Base-by-base conservation (phyloP, 1,140 invertebrate species). In the Magallana gigas region DNA sequence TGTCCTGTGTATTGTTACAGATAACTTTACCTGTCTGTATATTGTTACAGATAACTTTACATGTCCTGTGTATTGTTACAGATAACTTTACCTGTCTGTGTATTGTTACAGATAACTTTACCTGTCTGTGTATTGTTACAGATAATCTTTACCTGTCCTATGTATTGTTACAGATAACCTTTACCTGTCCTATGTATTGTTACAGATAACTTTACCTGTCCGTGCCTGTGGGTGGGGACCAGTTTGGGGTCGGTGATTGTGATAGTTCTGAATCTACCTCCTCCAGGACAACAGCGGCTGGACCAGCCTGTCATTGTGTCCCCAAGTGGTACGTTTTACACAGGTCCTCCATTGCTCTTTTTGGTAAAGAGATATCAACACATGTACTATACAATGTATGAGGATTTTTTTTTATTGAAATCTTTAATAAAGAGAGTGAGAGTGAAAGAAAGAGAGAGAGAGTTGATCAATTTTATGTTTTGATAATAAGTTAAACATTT, bases 151-250 rank as follows among this genome's bases (percentile, higher is more conserved):
- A 95, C 96, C 95, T 95, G 96, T 94, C 98, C 98, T 90, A 36
- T 29, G 6, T 12, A 59, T 88, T 57, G 23, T 71, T 36, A 36
- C 36, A 36, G 36, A 68, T 85, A 90, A 90, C 1, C 95, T 95
- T 95, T 94, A 95, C 96, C 95, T 95, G 96, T 94, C 98, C 98
- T 90, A 5, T 29, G 7, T 12, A 89, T 90, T 90, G 62, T 93
- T 94, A 58, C 94, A 98, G 98, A 98, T 95, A 96, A 97, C 95
- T 95, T 95, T 94, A 95, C 96, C 95, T 95, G 96, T 94, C 98
- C 98, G 90, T 98, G 98, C 91, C 95, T 99, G 90, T 99, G 98
- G 98, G 97, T 99, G 91, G 98, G 98, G 91, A 99, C 98, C 87
- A 98, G 97, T 95, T 96, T 98, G 92, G 98, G 98, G 91, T 99